Percentiles rank a stretch among this genome's conserved stretches.
Conservation (phyloP, 2,797 vertebrate genomes). For the Megaceryle alcyon region DNA sequence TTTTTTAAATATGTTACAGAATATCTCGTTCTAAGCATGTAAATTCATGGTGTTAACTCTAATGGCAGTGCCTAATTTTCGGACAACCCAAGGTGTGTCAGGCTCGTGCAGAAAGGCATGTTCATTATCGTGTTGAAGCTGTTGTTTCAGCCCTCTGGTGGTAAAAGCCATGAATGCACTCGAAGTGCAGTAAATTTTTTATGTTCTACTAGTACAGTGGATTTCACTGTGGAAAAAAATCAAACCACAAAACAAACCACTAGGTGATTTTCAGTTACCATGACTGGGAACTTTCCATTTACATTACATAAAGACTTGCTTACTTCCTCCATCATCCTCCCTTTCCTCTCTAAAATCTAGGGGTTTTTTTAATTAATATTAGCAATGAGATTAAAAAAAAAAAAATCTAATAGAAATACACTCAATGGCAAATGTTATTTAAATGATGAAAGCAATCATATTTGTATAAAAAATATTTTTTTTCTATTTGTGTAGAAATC, state of each 20-base stretch:
- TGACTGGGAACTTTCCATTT: not conserved
- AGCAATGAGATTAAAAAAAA: not conserved
- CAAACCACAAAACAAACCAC: not conserved
- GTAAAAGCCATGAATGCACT: not conserved
- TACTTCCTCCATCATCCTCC: not conserved
- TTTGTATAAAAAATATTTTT: not conserved
- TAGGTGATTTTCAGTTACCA: not conserved
- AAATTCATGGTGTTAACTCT: not conserved
- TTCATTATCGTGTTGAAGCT: rapidly evolving
- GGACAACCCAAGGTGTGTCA: not conserved
- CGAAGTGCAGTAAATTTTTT: not conserved
- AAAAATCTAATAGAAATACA: not conserved
- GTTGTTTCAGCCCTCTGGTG: conserved; percentile 3
- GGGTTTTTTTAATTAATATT: not conserved
- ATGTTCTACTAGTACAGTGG: rapidly evolving
- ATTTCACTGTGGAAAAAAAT: not conserved
- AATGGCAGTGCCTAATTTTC: not conserved
- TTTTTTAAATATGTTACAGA: not conserved
- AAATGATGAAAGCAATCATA: not conserved
- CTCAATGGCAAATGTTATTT: not conserved
- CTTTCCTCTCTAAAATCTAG: not conserved
- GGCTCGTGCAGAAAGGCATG: rapidly evolving
- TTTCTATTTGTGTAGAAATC: not conserved
- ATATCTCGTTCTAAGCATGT: not conserved
- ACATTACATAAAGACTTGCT: not conserved